Conservation (phyloP, 2,888 invertebrate genomes). For the Cheilosia impressa region DNA sequence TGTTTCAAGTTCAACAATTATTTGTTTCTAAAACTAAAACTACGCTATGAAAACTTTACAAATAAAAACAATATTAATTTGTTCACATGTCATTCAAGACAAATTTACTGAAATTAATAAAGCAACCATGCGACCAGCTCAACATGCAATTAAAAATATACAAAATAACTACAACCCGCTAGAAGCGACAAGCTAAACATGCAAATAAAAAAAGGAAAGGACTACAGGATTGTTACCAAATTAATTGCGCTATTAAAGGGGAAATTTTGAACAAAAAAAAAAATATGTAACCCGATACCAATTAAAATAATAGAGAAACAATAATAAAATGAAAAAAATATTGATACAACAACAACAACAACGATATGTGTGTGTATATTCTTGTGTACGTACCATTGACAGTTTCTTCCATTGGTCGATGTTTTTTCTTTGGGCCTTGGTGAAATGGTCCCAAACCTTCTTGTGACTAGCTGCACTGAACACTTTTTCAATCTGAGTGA, state of each 20-base stretch:
- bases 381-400: conserved; percentile 91
- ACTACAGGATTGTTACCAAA: background rate
- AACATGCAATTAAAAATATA: background rate
- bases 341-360: conserved; percentile 53
- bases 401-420: conserved; percentile 99
- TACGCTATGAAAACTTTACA: background rate
- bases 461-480: conserved; percentile 97
- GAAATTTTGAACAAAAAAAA: conserved; percentile 11
- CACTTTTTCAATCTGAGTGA: conserved; percentile 99
- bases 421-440: conserved; percentile 99
- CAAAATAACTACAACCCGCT: background rate
- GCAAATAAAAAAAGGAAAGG: background rate
- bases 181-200: background rate
- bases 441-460: conserved; percentile 99
- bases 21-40: too few relatives aligned
- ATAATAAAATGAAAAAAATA: conserved; percentile 25
- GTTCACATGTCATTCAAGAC: too few relatives aligned
- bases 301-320: conserved; percentile 8
- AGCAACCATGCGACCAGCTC: background rate
- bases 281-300: conserved; percentile 14
- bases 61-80: background rate
- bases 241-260: background rate
- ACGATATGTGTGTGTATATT: conserved; percentile 47
- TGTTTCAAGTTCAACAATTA: too few relatives aligned
- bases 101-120: background rate